Evolutionary conservation across 2,113 vertebrate species (phyloP).

Genomic region (Steatornis caripensis): DNA sequence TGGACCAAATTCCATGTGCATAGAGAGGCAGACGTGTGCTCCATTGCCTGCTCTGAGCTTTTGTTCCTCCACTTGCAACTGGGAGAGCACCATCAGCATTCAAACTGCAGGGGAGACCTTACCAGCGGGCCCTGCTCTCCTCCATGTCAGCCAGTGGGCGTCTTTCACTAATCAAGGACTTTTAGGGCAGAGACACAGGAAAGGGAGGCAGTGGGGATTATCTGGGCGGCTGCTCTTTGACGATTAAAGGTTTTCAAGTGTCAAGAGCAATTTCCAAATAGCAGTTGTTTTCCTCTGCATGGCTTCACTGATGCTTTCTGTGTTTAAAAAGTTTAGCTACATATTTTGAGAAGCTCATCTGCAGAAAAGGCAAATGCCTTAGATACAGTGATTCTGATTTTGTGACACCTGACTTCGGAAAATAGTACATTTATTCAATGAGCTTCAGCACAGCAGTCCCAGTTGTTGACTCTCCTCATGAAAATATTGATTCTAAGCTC

Average conservation of each 20-base stretch:
- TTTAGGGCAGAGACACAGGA: neutral
- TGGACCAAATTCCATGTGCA: neutral
- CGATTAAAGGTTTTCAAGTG: neutral
- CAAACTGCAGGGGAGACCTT: neutral
- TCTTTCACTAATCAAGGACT: neutral
- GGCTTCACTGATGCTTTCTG: neutral
- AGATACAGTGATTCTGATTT: neutral
- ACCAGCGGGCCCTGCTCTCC: neutral
- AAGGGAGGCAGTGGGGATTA: neutral
- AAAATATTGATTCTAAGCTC: conserved; percentile 60
- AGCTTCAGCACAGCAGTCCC: neutral
- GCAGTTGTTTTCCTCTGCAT: neutral
- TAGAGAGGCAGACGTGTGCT: accelerated
- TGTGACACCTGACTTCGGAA: conserved; percentile 18
- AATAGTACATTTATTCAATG: conserved; percentile 29
- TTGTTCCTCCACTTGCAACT: neutral
- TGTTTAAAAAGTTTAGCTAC: neutral
- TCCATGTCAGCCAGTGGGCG: accelerated
- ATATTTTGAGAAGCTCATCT: neutral
- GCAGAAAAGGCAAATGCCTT: neutral
- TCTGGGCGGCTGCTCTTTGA: neutral
- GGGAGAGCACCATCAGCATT: neutral
- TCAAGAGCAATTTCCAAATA: neutral
- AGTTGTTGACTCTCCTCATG: conserved; percentile 22
- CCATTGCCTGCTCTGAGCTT: neutral